phyloP scores from a whole-genome alignment of 2,113 vertebrate genomes.

The Thermophis baileyi region DNA sequence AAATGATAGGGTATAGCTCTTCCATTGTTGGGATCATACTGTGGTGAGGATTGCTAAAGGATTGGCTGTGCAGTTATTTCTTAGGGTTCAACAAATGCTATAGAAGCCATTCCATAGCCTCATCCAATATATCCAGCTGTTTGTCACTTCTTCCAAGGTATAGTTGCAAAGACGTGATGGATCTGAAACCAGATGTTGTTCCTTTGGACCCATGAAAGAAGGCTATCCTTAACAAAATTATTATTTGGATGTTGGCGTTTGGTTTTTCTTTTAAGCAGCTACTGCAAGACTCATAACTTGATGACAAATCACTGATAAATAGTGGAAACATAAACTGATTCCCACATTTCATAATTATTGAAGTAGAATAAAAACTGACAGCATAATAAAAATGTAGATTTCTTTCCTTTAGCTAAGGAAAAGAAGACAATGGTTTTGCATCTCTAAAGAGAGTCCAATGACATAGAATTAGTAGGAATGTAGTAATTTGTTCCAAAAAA shows the following conservation, averaged over 20 bases:
- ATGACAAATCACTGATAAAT: background rate
- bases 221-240: background rate
- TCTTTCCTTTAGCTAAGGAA: background rate
- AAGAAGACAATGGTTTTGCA: background rate
- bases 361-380: background rate
- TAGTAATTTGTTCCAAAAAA: background rate
- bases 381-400: background rate
- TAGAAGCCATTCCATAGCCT: background rate
- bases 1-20: background rate
- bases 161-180: background rate
- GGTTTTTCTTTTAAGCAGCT: background rate
- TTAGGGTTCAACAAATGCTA: background rate
- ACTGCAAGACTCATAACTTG: background rate
- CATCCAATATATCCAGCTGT: background rate
- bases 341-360: background rate
- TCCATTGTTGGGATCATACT: background rate
- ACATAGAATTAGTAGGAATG: background rate
- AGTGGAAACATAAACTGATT: background rate
- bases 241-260: background rate
- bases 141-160: background rate
- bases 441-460: background rate
- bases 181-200: background rate
- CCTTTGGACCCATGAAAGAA: background rate
- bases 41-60: background rate
- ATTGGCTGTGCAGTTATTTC: background rate